These are phyloP conservation scores for Trogon melanurus DNA, from an alignment of 2,113 vertebrate genomes.

Conservation along the genomic window DNA sequence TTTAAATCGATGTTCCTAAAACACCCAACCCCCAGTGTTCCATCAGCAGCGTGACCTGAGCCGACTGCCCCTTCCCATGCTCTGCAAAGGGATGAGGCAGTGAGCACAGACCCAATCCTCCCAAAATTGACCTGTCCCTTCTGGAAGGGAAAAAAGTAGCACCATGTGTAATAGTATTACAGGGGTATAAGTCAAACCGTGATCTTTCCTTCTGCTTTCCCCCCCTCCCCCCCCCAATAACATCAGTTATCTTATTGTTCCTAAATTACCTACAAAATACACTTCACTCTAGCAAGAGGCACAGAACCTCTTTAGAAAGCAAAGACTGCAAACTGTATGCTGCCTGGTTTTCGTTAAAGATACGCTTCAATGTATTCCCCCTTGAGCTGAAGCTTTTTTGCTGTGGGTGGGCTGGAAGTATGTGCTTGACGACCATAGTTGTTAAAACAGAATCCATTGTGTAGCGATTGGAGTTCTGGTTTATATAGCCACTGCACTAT, in stretches of 20 bases:
- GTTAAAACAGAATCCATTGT: not conserved
- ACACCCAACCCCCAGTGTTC: not conserved
- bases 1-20: not conserved
- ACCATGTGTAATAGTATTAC: not conserved
- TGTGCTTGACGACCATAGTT: not conserved
- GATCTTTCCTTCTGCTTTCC: not conserved
- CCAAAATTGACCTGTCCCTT: not conserved
- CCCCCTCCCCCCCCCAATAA: not conserved
- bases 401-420: not conserved
- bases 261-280: not conserved
- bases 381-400: not conserved
- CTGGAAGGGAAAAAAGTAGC: not conserved
- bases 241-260: not conserved
- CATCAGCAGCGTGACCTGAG: not conserved
- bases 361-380: not conserved
- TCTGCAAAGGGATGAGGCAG: not conserved
- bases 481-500: not conserved
- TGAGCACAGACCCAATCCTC: not conserved
- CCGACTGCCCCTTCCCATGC: not conserved
- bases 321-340: not conserved
- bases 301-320: not conserved
- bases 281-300: not conserved
- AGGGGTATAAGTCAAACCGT: not conserved
- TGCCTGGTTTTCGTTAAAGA: not conserved
- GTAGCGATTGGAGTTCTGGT: not conserved